Conservation (phyloP, 2,113 vertebrate genomes). For the Empidonax alnorum region DNA sequence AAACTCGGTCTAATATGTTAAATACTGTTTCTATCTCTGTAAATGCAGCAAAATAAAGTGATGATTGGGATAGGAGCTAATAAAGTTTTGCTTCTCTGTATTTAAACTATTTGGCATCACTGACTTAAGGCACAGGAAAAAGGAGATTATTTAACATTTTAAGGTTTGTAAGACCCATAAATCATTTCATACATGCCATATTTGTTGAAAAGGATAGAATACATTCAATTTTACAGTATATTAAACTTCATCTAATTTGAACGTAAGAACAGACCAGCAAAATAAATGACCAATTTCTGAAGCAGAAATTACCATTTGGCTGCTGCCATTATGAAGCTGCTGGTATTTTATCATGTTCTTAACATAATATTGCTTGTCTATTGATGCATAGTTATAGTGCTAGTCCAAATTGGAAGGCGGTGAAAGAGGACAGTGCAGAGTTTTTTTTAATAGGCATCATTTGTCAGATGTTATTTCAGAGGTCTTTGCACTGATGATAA, state of each 20-base stretch:
- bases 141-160: conserved; percentile 83
- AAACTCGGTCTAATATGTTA: conserved; percentile 33
- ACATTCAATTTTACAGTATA: conserved; percentile 86
- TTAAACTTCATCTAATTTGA: conserved; percentile 87
- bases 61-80: conserved; percentile 54
- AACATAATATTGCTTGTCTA: conserved; percentile 87
- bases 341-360: conserved; percentile 85
- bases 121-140: conserved; percentile 73
- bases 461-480: conserved; percentile 81
- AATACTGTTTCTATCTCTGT: conserved; percentile 3
- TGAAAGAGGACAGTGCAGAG: conserved; percentile 74
- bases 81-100: conserved; percentile 75
- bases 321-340: conserved; percentile 80
- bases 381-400: conserved; percentile 82
- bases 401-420: conserved; percentile 81
- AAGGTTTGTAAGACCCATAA: conserved; percentile 78
- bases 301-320: conserved; percentile 86
- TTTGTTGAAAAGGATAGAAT: conserved; percentile 82
- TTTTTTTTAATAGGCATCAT: conserved; percentile 79
- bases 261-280: conserved; percentile 83
- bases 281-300: conserved; percentile 89
- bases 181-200: conserved; percentile 80
- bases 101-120: conserved; percentile 73
- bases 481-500: conserved; percentile 80
- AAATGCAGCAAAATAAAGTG: not conserved